Evolutionary conservation across 1,140 invertebrate genomes (phyloP), one percentile per base, ranked within the genome.

Genomic region (Drosophila bocqueti): DNA sequence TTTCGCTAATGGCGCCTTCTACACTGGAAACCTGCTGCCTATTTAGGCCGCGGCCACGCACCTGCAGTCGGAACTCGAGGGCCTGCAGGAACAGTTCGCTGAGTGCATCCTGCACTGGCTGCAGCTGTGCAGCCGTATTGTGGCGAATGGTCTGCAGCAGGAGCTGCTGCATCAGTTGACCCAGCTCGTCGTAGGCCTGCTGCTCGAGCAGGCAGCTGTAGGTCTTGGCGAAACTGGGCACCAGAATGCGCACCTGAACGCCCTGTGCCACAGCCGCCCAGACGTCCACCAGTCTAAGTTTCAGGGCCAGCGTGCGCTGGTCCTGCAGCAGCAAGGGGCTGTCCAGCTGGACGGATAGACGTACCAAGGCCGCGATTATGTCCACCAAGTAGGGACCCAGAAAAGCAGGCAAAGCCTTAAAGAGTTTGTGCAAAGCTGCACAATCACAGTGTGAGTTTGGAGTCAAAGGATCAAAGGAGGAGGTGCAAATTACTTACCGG

Each of bases 331-430:
- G 18, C 4, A 68, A 50, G 4, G 85, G n/a, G 18, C 40, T 55
- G 13, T 90, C 69, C 55, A 89, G 61, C 40, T 92, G 91, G 18
- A 74, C 82, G 0, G 79, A 57, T n/a, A 87, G 63, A 26, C 85
- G 67, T 2, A 77, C 52, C 31, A 97, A 91, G 67, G 96, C 95
- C 4, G 93, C 94, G 2, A 98, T 85, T 34, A 98, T 94, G 73
- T 96, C 96, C 64, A 96, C 94, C 36, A 98, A 92, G 93, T 98
- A 98, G 1, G 97, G 96, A 76, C 97, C 97, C 26, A 98, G 92
- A 83, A 98, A 98, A 5, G 96, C 93, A 0, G 96, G 95, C 26
- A 98, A 84, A 24, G 95, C 96, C 79, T 97, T 96, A 2, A 98
- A 94, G 26, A 98, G 95, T 92, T 97, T 97, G 61, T 96, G 95